Evolutionary conservation across 2,888 invertebrate genomes (phyloP), one percentile per base, ranked within the genome.

Genomic region (Drosophila glabriapex): DNA sequence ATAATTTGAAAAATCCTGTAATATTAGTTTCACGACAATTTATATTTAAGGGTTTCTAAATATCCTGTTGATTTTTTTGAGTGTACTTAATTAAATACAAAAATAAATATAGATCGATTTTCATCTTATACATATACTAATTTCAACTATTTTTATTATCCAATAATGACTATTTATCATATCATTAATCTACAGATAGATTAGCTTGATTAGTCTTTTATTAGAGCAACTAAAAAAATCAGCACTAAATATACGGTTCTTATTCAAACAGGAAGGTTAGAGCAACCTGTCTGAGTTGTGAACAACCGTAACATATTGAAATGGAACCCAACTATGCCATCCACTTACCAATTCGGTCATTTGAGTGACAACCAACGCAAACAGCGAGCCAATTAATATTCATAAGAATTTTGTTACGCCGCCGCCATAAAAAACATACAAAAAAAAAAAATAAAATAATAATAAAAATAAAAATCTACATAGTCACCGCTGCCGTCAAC

Each of bases 351-450:
- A 67, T 62, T 68, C 77, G 43, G 59, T 52, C 58, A 37, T 76
- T 76, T 79, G 80, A 85, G 81, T 88, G 86, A 84, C 89, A 84
- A 78, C 80, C 78, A 80, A 78, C 86, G 82, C 82, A 71, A 73
- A 76, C 80, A 68, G 71, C 80, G 55, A 70, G 90, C 91, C 90
- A 90, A 90, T 89, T 89, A 88, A 91, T 91, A 89, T 91, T 91
- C 91, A 90, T 83, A 85, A 82, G 89, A 81, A 83, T 83, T 83
- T 82, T 79, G 89, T 82, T 83, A 89, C 82, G 84, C 89, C 65
- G 76, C 80, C 78, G 73, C 72, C 53, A 76, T 75, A 81, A 82
- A 82, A 66, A 68, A 60, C 63, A 71, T 54, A 53, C 31, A 61
- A 33, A 62, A 60, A 43, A 33, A 46, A 39, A 58, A 55, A 52